Evolutionary conservation across 64 coral and sea anemone genomes (phyloP).

Genomic region (Montipora foliosa): DNA sequence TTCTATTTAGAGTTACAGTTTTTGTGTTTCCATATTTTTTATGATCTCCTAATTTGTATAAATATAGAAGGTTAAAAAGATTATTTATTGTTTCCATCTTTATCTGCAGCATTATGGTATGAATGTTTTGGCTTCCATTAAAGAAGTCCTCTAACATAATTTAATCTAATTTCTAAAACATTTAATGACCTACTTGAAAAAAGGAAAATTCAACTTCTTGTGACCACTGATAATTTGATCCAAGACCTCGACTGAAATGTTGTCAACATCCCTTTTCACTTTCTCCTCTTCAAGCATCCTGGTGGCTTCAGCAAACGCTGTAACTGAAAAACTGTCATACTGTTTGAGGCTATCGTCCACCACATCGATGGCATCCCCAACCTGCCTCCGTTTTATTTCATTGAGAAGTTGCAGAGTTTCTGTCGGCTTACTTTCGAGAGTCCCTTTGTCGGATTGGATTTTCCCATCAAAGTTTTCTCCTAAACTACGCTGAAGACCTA

Average conservation of each 20-base stretch:
- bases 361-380: background rate
- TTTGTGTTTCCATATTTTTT: no score
- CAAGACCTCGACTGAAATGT: conserved; percentile 40
- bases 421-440: conserved; percentile 37
- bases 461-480: conserved; percentile 54
- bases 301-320: background rate
- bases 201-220: conserved; percentile 61
- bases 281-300: conserved; percentile 45
- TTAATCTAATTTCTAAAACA: no score
- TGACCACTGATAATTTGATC: conserved; percentile 46
- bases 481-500: conserved; percentile 36
- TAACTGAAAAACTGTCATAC: conserved; percentile 36
- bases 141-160: no score
- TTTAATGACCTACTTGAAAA: conserved; percentile 57
- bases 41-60: no score
- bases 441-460: conserved; percentile 16
- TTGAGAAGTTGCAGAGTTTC: conserved; percentile 27
- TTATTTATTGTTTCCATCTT: no score
- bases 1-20: no score
- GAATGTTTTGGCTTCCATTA: no score
- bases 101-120: no score
- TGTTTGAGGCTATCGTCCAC: conserved; percentile 48
- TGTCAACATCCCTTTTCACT: background rate
- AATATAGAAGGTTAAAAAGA: no score
- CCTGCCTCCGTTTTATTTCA: conserved; percentile 57